Evolutionary conservation across 2,797 vertebrate species (phyloP).

Genomic region (Todus mexicanus): DNA sequence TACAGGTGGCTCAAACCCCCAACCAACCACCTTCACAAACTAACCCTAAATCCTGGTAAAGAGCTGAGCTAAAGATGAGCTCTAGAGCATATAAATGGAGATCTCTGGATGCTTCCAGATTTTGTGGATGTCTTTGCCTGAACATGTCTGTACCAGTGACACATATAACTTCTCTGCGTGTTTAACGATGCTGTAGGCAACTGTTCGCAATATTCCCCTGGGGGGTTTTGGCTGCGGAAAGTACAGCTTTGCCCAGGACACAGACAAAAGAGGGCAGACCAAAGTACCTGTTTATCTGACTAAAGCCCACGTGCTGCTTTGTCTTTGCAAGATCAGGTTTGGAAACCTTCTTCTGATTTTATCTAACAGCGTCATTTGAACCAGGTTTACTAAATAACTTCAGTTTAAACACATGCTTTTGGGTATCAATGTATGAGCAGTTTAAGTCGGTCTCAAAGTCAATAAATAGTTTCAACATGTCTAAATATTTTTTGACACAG

Average conservation of each 20-base stretch:
- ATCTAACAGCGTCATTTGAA: not conserved
- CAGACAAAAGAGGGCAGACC: not conserved
- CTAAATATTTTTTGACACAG: not conserved
- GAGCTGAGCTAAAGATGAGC: not conserved
- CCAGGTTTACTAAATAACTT: slow-evolving; percentile 29
- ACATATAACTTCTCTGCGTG: not conserved
- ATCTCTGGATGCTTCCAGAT: not conserved
- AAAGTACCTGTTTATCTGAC: not conserved
- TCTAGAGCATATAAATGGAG: not conserved
- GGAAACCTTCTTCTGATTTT: not conserved
- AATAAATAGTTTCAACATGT: not conserved
- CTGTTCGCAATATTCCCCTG: not conserved
- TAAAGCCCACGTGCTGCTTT: not conserved
- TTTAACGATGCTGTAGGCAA: not conserved
- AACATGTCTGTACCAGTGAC: not conserved
- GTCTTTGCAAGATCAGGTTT: not conserved
- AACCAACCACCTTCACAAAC: not conserved
- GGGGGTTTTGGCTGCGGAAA: not conserved
- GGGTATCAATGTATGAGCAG: not conserved
- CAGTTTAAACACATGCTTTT: not conserved
- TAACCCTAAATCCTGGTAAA: not conserved
- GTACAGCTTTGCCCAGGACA: not conserved
- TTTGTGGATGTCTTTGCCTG: not conserved
- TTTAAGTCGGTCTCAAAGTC: not conserved
- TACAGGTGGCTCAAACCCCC: not conserved